Conservation (phyloP, 2,113 vertebrate genomes). For the Physeter macrocephalus region DNA sequence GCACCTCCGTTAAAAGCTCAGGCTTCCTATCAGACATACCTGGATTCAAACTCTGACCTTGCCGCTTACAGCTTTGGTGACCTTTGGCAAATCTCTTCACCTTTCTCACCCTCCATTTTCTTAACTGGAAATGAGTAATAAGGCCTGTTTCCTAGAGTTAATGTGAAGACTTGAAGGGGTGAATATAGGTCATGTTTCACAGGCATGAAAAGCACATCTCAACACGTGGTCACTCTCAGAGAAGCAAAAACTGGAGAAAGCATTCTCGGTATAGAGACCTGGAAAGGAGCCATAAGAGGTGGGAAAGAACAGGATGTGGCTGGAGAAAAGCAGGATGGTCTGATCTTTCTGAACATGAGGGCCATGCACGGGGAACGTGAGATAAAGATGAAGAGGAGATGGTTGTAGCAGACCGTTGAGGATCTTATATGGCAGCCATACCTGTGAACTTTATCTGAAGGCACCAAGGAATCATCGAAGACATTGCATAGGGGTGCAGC, state of each 20-base stretch:
- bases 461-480: neutral
- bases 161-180: neutral
- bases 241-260: neutral
- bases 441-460: neutral
- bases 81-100: neutral
- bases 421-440: neutral
- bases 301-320: neutral
- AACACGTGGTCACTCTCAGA: neutral
- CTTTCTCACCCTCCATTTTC: neutral
- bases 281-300: neutral
- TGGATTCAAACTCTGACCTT: neutral
- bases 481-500: accelerated
- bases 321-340: neutral
- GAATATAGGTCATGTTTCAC: too few relatives aligned
- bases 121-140: neutral
- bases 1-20: neutral
- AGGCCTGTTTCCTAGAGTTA: neutral
- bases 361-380: neutral
- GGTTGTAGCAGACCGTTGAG: neutral
- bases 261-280: neutral
- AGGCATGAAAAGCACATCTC: neutral
- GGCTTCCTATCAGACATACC: neutral
- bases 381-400: neutral
- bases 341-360: neutral
- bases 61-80: neutral